These are phyloP conservation scores for Buphagus erythrorhynchus DNA, from an alignment of 2,797 vertebrate species.

Conservation along the genomic window DNA sequence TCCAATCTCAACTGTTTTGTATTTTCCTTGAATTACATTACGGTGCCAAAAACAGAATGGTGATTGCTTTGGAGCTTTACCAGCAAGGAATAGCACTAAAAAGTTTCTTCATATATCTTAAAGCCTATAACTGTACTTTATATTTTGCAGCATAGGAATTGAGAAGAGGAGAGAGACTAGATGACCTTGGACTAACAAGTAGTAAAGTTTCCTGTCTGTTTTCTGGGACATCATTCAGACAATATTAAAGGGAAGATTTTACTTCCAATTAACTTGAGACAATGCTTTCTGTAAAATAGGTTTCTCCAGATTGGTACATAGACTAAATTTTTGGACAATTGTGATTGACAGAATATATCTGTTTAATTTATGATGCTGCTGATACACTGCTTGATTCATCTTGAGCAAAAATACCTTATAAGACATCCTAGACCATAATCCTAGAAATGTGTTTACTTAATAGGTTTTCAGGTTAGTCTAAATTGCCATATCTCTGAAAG, in stretches of 20 bases:
- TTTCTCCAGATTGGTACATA: background rate
- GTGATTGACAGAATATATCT: background rate
- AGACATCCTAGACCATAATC: background rate
- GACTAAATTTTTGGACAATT: background rate
- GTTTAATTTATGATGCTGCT: background rate
- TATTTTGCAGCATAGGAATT: background rate
- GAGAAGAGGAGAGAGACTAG: background rate
- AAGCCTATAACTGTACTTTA: background rate
- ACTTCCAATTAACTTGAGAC: background rate
- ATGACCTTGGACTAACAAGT: background rate
- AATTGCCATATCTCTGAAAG: background rate
- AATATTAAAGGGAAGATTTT: background rate
- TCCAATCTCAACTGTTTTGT: background rate
- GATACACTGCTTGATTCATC: background rate
- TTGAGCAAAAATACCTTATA: background rate
- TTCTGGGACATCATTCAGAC: background rate
- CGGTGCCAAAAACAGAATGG: rapidly evolving
- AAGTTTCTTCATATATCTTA: background rate
- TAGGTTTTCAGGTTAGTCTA: background rate
- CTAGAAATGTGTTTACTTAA: background rate
- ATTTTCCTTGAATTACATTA: background rate
- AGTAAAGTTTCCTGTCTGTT: background rate
- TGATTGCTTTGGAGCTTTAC: background rate
- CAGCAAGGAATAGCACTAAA: background rate
- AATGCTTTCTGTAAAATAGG: background rate